These are phyloP conservation scores for Anthoscopus minutus DNA, from an alignment of 2,113 vertebrate species.

Conservation along the genomic window DNA sequence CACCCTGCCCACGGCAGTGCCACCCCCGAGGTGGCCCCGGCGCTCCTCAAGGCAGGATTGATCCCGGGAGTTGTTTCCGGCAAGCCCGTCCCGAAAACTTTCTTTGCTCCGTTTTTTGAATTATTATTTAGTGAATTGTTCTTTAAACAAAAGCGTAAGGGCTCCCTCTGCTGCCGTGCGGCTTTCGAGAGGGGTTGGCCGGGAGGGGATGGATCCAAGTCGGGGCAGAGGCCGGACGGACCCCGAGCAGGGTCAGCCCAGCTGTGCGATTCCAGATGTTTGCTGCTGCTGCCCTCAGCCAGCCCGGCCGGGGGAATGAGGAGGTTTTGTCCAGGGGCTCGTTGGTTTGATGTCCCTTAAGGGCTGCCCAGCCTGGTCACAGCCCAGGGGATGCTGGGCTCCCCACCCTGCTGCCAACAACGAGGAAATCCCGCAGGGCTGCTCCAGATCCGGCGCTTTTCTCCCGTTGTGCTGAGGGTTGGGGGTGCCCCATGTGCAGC, in stretches of 20 bases:
- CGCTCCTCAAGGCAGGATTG: fast-evolving
- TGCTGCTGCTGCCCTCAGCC: not conserved
- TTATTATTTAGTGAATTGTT: not conserved
- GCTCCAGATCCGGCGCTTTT: fast-evolving
- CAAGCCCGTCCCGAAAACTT: not conserved
- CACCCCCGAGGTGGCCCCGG: not conserved
- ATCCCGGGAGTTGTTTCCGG: not conserved
- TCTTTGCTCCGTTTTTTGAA: fast-evolving
- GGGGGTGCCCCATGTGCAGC: not conserved
- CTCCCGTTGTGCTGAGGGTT: not conserved
- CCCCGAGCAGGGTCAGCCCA: fast-evolving
- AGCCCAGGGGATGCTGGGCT: not conserved
- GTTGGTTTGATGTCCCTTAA: not conserved
- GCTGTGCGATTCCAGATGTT: not conserved
- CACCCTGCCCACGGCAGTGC: not conserved
- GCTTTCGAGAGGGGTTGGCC: fast-evolving
- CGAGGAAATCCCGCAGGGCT: not conserved
- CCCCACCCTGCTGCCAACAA: not conserved
- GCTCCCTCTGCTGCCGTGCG: not conserved
- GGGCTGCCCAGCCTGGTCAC: not conserved
- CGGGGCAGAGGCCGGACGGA: fast-evolving
- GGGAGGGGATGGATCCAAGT: fast-evolving
- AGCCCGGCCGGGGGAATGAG: fast-evolving
- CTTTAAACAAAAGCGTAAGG: not conserved
- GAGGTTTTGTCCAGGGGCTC: not conserved